Conservation (phyloP, 2,888 invertebrate species). For the Fissipunctia ypsillon region DNA sequence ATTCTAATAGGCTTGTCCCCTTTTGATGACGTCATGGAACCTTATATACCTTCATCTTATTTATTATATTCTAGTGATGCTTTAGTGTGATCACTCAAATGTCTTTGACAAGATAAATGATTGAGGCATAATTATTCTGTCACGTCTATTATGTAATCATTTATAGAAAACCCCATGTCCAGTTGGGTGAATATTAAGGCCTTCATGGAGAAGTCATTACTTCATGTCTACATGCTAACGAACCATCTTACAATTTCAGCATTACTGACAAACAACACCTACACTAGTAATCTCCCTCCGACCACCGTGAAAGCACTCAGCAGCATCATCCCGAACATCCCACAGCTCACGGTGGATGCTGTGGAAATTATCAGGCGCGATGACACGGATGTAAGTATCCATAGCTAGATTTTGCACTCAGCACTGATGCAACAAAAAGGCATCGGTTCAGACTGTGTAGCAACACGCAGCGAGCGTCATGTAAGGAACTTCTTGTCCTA, state of each 20-base stretch:
- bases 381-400: slow-evolving; percentile 69
- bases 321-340: slow-evolving; percentile 75
- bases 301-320: slow-evolving; percentile 71
- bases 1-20: too few species aligned
- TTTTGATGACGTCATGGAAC: background rate
- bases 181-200: background rate
- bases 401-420: background rate
- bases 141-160: background rate
- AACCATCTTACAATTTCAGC: slow-evolving; percentile 65
- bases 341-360: slow-evolving; percentile 77
- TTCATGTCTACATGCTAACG: background rate
- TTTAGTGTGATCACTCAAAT: background rate
- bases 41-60: background rate
- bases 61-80: background rate
- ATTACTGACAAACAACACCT: slow-evolving; percentile 68
- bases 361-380: slow-evolving; percentile 75
- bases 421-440: background rate
- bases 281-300: slow-evolving; percentile 72
- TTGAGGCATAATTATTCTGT: background rate
- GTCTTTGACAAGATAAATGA: background rate
- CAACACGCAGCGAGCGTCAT: background rate
- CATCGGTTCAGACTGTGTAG: background rate
- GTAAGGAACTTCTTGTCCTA: background rate
- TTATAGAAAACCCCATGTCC: background rate
- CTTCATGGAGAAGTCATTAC: background rate